Percentiles rank a stretch among this genome's conserved stretches.
Conservation (phyloP, 2,113 vertebrate species). For the Parus major region DNA sequence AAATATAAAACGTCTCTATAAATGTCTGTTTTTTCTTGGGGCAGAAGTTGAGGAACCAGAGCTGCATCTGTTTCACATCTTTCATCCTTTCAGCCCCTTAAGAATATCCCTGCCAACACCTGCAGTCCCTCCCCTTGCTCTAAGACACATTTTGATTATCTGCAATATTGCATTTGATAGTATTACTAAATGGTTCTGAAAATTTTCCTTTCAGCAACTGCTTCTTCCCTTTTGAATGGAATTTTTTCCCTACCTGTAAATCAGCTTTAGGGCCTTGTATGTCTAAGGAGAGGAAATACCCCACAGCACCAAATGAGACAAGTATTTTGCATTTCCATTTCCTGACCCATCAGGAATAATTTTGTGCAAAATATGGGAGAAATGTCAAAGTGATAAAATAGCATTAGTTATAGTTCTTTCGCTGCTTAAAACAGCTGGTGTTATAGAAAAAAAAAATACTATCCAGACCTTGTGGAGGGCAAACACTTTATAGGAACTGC, state of each 20-base stretch:
- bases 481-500: not conserved
- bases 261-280: slow-evolving; percentile 33
- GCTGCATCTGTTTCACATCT: slow-evolving; percentile 5
- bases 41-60: not conserved
- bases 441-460: not conserved
- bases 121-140: not conserved
- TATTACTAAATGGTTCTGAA: slow-evolving; percentile 20
- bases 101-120: not conserved
- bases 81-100: not conserved
- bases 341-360: slow-evolving; percentile 13
- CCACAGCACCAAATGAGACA: not conserved
- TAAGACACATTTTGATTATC: slow-evolving; percentile 4
- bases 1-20: not conserved
- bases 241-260: slow-evolving; percentile 4
- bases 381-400: not conserved
- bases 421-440: not conserved
- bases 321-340: slow-evolving; percentile 27
- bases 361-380: not conserved
- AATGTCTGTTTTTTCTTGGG: not conserved
- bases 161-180: slow-evolving; percentile 34
- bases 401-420: not conserved
- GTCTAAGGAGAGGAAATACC: slow-evolving; percentile 30
- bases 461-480: not conserved
- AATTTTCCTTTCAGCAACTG: not conserved
- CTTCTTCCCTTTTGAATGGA: not conserved